These are phyloP conservation scores for Centropus unirufus DNA, from an alignment of 2,113 vertebrate genomes.

Conservation along the genomic window DNA sequence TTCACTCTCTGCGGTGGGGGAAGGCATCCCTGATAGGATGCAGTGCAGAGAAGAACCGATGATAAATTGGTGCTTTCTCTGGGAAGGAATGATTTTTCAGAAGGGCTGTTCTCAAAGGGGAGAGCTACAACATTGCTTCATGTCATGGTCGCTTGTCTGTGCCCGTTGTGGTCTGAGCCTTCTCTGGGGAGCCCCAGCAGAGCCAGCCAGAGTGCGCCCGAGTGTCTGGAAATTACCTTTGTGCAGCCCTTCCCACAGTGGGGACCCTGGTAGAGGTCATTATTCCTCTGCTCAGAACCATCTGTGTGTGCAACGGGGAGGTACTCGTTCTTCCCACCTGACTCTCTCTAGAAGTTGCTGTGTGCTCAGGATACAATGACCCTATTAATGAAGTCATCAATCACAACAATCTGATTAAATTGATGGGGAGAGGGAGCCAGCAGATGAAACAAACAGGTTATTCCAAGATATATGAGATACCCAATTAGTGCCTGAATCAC, in stretches of 20 bases:
- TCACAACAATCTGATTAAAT: conserved; percentile 69
- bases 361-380: not conserved
- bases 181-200: not conserved
- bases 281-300: not conserved
- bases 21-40: not conserved
- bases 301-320: not conserved
- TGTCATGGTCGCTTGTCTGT: not conserved
- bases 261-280: not conserved
- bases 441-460: conserved; percentile 64
- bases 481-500: conserved; percentile 56
- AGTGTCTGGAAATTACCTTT: not conserved
- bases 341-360: conserved; percentile 6
- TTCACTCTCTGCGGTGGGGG: not conserved
- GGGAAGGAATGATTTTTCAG: not conserved
- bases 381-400: conserved; percentile 49
- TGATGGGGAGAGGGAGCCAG: conserved; percentile 23
- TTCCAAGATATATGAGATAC: conserved; percentile 59
- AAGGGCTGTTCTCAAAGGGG: not conserved
- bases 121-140: not conserved
- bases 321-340: conserved; percentile 4
- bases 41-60: not conserved
- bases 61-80: not conserved
- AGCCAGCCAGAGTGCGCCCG: not conserved
- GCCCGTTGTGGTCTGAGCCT: not conserved
- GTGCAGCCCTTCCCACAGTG: not conserved